These are phyloP conservation scores for Achatina immaculata DNA, from an alignment of 1,140 invertebrate genomes.

Conservation along the genomic window DNA sequence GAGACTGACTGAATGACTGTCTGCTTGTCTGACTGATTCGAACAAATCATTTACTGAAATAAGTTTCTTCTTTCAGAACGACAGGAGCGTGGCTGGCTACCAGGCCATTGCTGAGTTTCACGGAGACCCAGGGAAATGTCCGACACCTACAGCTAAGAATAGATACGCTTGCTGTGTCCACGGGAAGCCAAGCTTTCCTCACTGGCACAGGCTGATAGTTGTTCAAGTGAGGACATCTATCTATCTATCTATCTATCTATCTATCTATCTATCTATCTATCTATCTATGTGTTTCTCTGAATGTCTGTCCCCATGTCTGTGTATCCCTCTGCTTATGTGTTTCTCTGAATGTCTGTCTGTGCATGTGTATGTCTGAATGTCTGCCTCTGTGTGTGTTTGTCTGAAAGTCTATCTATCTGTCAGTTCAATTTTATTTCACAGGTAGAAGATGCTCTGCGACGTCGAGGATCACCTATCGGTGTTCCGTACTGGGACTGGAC, in stretches of 20 bases:
- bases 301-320: not conserved
- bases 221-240: slow-evolving; percentile 35
- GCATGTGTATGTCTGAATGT: not conserved
- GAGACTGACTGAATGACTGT: no score
- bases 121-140: slow-evolving; percentile 43
- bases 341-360: not conserved
- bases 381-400: not conserved
- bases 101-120: slow-evolving; percentile 47
- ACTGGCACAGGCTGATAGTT: slow-evolving; percentile 49
- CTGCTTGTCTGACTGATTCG: no score
- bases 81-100: slow-evolving; percentile 37
- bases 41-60: no score
- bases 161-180: slow-evolving; percentile 44
- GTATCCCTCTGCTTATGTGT: not conserved
- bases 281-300: not conserved
- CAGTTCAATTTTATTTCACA: not conserved
- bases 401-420: not conserved
- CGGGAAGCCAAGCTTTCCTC: slow-evolving; percentile 47
- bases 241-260: slow-evolving; percentile 4
- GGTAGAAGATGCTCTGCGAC: slow-evolving; percentile 9
- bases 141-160: slow-evolving; percentile 29
- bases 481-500: slow-evolving; percentile 53
- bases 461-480: slow-evolving; percentile 42
- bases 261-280: not conserved
- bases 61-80: no score